These are phyloP conservation scores for Pterois miles DNA, from an alignment of 2,797 vertebrate species.

Conservation along the genomic window DNA sequence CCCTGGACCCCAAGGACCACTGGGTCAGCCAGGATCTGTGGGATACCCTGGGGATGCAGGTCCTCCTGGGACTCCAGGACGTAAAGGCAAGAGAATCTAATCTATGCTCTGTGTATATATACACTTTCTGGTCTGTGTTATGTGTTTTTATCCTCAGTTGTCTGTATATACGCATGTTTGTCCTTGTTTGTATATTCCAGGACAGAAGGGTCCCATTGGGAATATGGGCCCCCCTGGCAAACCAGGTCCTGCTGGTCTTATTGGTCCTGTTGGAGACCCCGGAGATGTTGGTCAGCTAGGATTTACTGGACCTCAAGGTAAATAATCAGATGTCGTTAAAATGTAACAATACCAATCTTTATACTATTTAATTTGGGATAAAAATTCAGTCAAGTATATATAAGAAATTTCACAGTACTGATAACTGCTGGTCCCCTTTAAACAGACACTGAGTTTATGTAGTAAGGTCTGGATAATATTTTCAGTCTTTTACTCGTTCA, in stretches of 20 bases:
- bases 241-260: constrained; percentile 47
- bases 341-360: neutral
- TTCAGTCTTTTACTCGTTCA: neutral
- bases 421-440: neutral
- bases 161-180: neutral
- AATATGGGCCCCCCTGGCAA: constrained; percentile 33
- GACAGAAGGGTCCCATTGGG: constrained; percentile 58
- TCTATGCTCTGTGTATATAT: neutral
- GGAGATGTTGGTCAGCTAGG: constrained; percentile 62
- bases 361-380: neutral
- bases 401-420: neutral
- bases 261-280: constrained; percentile 60
- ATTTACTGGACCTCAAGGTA: constrained; percentile 69
- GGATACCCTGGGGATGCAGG: constrained; percentile 55
- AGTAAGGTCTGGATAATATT: neutral
- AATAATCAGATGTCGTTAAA: neutral
- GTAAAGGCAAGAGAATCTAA: constrained; percentile 52
- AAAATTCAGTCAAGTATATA: neutral
- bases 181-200: constrained; percentile 34
- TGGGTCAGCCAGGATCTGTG: constrained; percentile 28
- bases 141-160: neutral
- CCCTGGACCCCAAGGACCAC: constrained; percentile 30
- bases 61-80: constrained; percentile 61
- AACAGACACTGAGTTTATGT: neutral
- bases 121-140: neutral